phyloP scores from a whole-genome alignment of 2,797 vertebrate species.

The Hozukius guyotensis region DNA sequence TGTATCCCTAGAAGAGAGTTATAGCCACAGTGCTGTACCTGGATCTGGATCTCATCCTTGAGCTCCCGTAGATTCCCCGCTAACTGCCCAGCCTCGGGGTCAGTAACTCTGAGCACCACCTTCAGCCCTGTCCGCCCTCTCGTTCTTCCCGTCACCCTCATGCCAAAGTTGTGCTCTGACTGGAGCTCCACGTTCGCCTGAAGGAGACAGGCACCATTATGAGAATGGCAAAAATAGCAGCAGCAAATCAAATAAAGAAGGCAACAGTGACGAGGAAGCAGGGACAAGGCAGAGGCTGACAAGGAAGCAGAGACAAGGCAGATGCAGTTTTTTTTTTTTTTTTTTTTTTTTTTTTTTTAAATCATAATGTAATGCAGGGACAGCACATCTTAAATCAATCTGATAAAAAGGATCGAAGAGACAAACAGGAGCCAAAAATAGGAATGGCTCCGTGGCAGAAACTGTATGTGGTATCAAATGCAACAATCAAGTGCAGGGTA shows the following conservation, averaged over 20 bases:
- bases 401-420: constrained; percentile 44
- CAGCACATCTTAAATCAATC: constrained; percentile 47
- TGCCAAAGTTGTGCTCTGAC: constrained; percentile 88
- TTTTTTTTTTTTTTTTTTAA: neutral
- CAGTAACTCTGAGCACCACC: constrained; percentile 77
- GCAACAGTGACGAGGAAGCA: constrained; percentile 29
- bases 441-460: constrained; percentile 11
- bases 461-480: constrained; percentile 16
- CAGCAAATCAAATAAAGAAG: constrained; percentile 62
- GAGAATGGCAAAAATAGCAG: constrained; percentile 51
- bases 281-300: constrained; percentile 27
- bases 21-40: constrained; percentile 71
- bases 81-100: constrained; percentile 73
- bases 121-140: constrained; percentile 84
- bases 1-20: neutral
- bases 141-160: constrained; percentile 80
- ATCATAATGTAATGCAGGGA: constrained; percentile 42
- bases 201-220: constrained; percentile 44
- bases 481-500: constrained; percentile 52
- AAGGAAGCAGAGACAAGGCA: constrained; percentile 25
- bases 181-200: constrained; percentile 89
- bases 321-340: neutral
- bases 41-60: constrained; percentile 85
- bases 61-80: constrained; percentile 72
- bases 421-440: constrained; percentile 45